Evolutionary conservation across 2,113 vertebrate species (phyloP), one percentile per base, ranked within the genome.

Genomic region (Onychostruthus taczanowskii): DNA sequence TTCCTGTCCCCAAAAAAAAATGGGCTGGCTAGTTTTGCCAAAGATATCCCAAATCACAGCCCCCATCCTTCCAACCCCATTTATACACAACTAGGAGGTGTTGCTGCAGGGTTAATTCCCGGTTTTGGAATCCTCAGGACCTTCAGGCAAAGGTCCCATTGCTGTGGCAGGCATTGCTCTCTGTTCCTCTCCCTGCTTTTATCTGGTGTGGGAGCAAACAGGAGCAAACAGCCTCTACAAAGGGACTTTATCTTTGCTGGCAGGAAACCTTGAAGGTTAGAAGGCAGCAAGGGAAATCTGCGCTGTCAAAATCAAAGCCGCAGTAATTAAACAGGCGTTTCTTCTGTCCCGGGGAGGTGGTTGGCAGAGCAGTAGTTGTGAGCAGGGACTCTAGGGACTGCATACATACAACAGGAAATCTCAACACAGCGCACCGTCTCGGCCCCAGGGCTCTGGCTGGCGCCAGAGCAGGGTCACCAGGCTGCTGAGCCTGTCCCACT

Each of bases 191-290:
- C 53, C 33, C 16, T 2, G 2, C 35, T 83, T 79, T 59, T 23
- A 55, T 59, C 62, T 5, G 1, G 46, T 4, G 0, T 19, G 16
- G 46, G 63, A 86, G 59, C 8, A 1, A 49, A 39, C 2, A 6
- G 53, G 70, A 95, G 58, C 66, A 67, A 84, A 46, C 15, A 67
- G 56, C 44, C 67, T 75, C 87, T 84, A 67, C 62, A 84, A 78
- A 75, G 21, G 22, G 55, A 39, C 31, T 82, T 94, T 90, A 78
- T 93, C 92, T 85, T 79, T 49, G 58, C 70, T 82, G n/a, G 59
- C 88, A 95, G 88, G 37, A 90, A 85, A 80, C 41, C 10, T 6
- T 68, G 79, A 94, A 80, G 63, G 53, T 46, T 96, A 66, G 70
- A 80, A 89, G 18, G 70, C 75, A 80, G 35, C 39, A 3, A 83